Evolutionary conservation across 2,888 invertebrate genomes (phyloP).

Genomic region (Eudasyphora cyanicolor): DNA sequence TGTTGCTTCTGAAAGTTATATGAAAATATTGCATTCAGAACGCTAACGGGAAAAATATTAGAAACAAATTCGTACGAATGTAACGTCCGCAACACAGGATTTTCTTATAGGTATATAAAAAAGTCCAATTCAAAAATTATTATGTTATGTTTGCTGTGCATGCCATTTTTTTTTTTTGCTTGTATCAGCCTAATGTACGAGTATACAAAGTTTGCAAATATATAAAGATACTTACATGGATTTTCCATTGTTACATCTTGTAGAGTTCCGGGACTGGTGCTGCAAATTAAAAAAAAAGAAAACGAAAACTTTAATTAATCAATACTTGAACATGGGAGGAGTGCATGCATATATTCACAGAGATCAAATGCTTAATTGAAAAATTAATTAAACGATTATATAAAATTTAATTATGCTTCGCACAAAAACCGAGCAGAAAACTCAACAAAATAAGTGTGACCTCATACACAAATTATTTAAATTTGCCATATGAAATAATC

Average conservation of each 20-base stretch:
- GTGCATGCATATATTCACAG: constrained; percentile 23
- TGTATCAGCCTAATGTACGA: neutral
- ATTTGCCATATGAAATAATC: constrained; percentile 14
- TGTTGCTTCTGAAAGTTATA: no score
- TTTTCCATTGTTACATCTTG: constrained; percentile 85
- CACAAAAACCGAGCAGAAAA: constrained; percentile 11
- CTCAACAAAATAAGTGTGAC: constrained; percentile 55
- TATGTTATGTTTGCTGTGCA: no score
- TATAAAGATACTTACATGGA: constrained; percentile 75
- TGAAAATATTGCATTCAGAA: no score
- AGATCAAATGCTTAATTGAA: constrained; percentile 48
- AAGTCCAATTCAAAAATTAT: no score
- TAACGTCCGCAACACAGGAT: no score
- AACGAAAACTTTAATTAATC: constrained; percentile 33
- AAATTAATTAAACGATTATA: constrained; percentile 55
- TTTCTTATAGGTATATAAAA: no score
- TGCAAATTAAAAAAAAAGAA: constrained; percentile 81
- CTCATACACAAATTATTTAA: constrained; percentile 66
- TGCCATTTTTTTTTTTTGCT: no score
- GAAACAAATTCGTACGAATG: no score
- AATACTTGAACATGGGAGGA: no score
- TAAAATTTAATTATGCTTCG: constrained; percentile 41
- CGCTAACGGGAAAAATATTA: no score
- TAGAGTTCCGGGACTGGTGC: constrained; percentile 86
- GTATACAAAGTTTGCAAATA: neutral